Base-by-base conservation (phyloP, 2,797 vertebrate species). In the Amblyraja radiata region DNA sequence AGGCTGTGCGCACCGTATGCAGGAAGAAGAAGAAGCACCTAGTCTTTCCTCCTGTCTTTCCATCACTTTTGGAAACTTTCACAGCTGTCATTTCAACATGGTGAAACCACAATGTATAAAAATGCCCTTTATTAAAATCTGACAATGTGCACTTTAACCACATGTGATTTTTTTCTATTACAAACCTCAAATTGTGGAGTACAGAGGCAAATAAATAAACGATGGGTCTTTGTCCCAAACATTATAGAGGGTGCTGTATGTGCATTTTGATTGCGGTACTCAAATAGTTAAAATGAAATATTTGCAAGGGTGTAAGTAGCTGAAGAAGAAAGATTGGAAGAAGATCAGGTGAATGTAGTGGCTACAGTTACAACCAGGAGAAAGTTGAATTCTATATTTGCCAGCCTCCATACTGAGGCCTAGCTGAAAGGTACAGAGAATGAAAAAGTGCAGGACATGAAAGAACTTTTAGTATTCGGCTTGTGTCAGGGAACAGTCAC, bases 401-500 rank as follows among this genome's bases (percentile, higher is more conserved):
- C 71, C 23, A n/a, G 90, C 73, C 73, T 93, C 94, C 93, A 93
- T 61, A 23, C 93, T 86, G 76, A 93, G 93, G 76, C 54, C 93
- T 78, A 11, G 71, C 90, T 93, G 93, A 94, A 90, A 93, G 93
- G 88, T 83, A 80, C 63, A 81, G 90, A 94, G 93, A 94, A 79
- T 28, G 93, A 94, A 58, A 54, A 93, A 94, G 90, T 80, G 94
- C 88, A 93, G 93, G 93, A 94, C 80, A 94, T 94, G 68, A 95
- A 95, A 95, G 93, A 93, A 28, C 93, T 94, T 94, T 94, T 94
- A 95, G 94, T 94, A 94, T 92, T 32, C 93, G 93, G 10, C 90
- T 94, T 94, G 94, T 94, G 92, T 95, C 94, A 94, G 83, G 80
- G 78, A 93, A 93, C 93, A 94, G 93, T 86, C 94, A 94, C 93